Evolutionary conservation across 2,888 invertebrate species (phyloP), one percentile per base, ranked within the genome.

Genomic region (Agrilus biguttatus): DNA sequence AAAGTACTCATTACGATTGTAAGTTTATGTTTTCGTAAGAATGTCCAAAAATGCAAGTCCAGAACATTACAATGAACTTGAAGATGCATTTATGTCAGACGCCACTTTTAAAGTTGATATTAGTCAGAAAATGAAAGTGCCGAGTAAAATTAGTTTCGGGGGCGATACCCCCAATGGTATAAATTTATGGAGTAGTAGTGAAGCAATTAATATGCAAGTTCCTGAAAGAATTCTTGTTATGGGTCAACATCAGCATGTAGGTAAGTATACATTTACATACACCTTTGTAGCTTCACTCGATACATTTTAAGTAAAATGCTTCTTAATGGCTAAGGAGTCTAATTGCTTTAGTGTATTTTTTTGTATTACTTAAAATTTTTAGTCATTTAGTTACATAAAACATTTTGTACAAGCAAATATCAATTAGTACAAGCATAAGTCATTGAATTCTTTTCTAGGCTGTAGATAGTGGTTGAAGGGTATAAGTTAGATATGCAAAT

Each of bases 201-300:
- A 87, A 54, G 84, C 83, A 66, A 80, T 85, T 63, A 82, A 84
- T 54, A 93, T 93, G 93, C 83, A 83, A 59, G 92, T 95, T 33
- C 93, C 93, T 3, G 93, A 93, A 59, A 77, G 91, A 59, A 93
- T 95, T 62, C 73, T 93, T 52, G 84, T 93, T 38, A 76, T 84
- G 55, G 93, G 93, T 61, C 78, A 80, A 64, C 77, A 78, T 56
- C 77, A 80, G 61, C 77, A 78, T 62, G 56, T 76, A 58, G 76
- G 76, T 76, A 58, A 76, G 76, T 75, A 61, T 58, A 55, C 34
- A 10, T 35, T 1, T 12, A 32, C 28, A 32, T 12, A 37, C 5
- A 8, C 14, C 14, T 12, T 4, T 17, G 12, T 14, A 8, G 7
- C n/a, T 17, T 34, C 10, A 39, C 17, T 23, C 14, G 32, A 33